A percentile compares a stretch with the other conserved stretches of the same genome.
These are phyloP conservation scores for Tauraco hartlaubi DNA, from an alignment of 2,797 vertebrate genomes.

Conservation along the genomic window DNA sequence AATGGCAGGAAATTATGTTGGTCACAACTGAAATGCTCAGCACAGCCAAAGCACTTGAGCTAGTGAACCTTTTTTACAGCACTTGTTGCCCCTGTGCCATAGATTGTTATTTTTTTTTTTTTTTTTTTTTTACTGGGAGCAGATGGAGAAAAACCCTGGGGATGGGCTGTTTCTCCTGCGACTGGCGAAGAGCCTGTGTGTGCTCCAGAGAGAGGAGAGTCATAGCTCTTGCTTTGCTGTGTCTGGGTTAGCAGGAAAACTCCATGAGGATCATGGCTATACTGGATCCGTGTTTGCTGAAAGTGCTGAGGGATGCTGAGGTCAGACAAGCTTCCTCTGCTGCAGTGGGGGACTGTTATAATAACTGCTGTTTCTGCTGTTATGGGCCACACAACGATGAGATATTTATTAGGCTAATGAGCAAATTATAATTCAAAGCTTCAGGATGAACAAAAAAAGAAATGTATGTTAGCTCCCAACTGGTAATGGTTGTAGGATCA, in stretches of 20 bases:
- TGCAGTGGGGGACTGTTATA: slow-evolving; percentile 19
- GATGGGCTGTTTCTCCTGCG: slow-evolving; percentile 30
- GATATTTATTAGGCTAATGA: slow-evolving; percentile 71
- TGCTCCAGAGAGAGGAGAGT: not conserved
- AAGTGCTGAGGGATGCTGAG: slow-evolving; percentile 51
- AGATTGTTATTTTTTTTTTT: slow-evolving; percentile 13
- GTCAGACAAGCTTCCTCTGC: slow-evolving; percentile 18
- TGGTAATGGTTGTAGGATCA: slow-evolving; percentile 47
- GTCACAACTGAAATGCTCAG: slow-evolving; percentile 46
- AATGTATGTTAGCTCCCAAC: slow-evolving; percentile 65
- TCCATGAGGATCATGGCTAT: not conserved
- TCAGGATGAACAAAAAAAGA: slow-evolving; percentile 47
- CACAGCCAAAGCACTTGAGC: slow-evolving; percentile 9
- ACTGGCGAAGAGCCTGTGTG: not conserved
- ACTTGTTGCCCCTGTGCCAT: slow-evolving; percentile 14
- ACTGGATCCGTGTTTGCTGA: not conserved
- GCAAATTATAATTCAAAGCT: slow-evolving; percentile 68
- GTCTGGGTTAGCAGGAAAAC: slow-evolving; percentile 10
- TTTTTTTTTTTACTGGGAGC: not conserved
- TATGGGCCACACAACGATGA: slow-evolving; percentile 39
- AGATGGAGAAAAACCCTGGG: slow-evolving; percentile 26
- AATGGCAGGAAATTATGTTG: slow-evolving; percentile 30
- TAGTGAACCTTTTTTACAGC: slow-evolving; percentile 34
- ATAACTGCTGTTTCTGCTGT: slow-evolving; percentile 44
- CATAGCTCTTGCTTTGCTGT: not conserved